Base-by-base conservation (phyloP, 2,888 invertebrate genomes). In the Drosophila nigricruria region DNA sequence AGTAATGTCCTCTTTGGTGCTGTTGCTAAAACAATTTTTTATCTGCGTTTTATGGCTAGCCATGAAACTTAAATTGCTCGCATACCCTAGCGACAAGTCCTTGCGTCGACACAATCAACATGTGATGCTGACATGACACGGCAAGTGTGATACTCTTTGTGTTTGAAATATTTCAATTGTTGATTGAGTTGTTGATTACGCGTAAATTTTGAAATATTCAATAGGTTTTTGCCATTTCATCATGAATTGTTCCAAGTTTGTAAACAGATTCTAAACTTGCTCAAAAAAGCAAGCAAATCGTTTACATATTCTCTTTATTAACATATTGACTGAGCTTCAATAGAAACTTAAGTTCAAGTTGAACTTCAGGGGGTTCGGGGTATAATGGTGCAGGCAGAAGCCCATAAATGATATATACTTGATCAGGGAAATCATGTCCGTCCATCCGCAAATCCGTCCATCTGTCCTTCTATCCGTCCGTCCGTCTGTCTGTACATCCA, bases 51-150 rank as follows among this genome's bases (percentile, higher is more conserved):
- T 77, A 76, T 77, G 54, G 62, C 49, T 23, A 50, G 63, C 23
- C 56, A 56, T 56, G 47, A 61, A 73, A 79, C 74, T 77, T 73
- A 60, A 73, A 74, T 74, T 57, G 74, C 74, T 45, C 70, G 65
- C 38, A 40, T 49, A 38, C 66, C 40, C 52, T 53, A n/a, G 16
- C 25, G 18, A 6, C 5, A 36, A 18, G 30, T 12, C 42, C 20
- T 23, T 40, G 5, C 9, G 36, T 8, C 38, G 10, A 5, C 6
- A 27, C 36, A 38, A 23, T 8, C 50, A 23, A 16, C 50, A 34
- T 34, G 50, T 49, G 23, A 3, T 14, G 25, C 27, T 45, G 42
- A 12, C 20, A 2, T 12, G 45, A 16, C 3, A 4, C 8, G 14
- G 23, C 25, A 25, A 16, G 43, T 16, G 43, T 16, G 43, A 23